These are phyloP conservation scores for Saccopteryx leptura DNA, from an alignment of 2,113 vertebrate genomes.

Conservation along the genomic window DNA sequence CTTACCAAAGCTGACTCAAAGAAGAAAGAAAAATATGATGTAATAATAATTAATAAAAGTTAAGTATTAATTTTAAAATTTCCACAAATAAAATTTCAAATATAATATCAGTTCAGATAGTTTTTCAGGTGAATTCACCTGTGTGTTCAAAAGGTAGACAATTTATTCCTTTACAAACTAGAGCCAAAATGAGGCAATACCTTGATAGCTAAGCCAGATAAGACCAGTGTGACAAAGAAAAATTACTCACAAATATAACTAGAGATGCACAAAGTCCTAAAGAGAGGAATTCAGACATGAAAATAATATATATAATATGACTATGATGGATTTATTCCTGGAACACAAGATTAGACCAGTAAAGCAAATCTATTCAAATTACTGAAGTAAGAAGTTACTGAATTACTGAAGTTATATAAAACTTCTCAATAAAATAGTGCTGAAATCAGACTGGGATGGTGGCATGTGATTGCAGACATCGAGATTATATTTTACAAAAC, in stretches of 20 bases:
- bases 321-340: neutral
- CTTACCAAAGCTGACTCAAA: neutral
- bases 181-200: neutral
- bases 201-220: neutral
- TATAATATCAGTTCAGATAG: neutral
- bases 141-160: neutral
- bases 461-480: neutral
- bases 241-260: neutral
- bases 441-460: neutral
- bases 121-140: neutral
- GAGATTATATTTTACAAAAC: neutral
- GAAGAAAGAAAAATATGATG: neutral
- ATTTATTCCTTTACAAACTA: neutral
- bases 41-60: neutral
- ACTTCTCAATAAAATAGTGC: neutral
- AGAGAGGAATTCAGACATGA: neutral
- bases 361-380: conserved; percentile 12
- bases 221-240: neutral
- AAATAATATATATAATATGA: neutral
- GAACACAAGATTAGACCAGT: neutral
- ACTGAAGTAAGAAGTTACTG: neutral
- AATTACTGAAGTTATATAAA: neutral
- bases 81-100: neutral
- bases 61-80: neutral
- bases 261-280: neutral